Conservation (phyloP, 2,113 vertebrate species). For the Hydropotes inermis region DNA sequence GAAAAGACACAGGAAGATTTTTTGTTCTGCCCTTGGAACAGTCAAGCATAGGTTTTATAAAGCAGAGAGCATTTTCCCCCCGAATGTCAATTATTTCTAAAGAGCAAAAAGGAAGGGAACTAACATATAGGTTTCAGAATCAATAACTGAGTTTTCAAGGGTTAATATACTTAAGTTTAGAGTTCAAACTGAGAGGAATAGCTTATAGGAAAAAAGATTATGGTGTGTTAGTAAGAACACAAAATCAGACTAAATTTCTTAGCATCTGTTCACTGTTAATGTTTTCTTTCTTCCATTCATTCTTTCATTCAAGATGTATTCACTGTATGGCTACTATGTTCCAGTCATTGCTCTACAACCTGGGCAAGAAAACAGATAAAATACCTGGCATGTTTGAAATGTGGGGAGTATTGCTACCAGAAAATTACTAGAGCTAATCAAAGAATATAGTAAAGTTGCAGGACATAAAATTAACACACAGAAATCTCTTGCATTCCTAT, state of each 20-base stretch:
- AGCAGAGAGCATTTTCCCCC: not conserved
- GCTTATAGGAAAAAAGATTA: not conserved
- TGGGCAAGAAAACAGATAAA: not conserved
- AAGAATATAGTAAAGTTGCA: no score
- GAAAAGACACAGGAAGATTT: not conserved
- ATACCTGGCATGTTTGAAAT: not conserved
- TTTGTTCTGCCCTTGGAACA: slow-evolving; percentile 35
- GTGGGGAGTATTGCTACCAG: not conserved
- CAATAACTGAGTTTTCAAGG: not conserved
- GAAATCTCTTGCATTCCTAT: no score
- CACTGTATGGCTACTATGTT: not conserved
- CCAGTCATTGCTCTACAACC: not conserved
- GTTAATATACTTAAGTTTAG: not conserved
- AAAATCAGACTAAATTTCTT: slow-evolving; percentile 11
- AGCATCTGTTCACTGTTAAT: not conserved
- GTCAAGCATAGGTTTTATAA: not conserved
- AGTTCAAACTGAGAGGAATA: not conserved
- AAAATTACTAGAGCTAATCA: no score
- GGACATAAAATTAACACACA: no score
- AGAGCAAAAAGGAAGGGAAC: not conserved
- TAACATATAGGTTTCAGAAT: not conserved
- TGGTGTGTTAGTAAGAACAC: not conserved
- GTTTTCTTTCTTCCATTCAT: not conserved
- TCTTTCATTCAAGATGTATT: not conserved
- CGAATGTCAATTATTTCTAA: not conserved